Evolutionary conservation across 1,140 invertebrate genomes (phyloP).

Genomic region (Helicoverpa zea): DNA sequence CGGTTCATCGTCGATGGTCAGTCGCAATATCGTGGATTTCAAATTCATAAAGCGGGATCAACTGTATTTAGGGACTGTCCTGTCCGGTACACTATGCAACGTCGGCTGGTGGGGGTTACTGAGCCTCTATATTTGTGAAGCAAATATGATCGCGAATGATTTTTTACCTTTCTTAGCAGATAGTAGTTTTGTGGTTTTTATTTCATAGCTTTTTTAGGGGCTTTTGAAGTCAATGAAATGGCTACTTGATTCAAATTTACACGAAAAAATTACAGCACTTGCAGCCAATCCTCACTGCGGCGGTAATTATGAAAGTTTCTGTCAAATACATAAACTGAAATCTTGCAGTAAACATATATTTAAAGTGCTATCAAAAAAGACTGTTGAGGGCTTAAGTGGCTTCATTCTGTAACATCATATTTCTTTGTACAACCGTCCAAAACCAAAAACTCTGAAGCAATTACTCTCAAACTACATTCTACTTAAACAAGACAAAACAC

Average conservation of each 20-base stretch:
- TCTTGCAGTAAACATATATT: no score
- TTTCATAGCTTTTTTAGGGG: no score
- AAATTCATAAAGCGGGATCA: conserved; percentile 34
- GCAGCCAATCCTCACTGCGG: no score
- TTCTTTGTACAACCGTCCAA: not conserved
- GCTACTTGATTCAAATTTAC: no score
- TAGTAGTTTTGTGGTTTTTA: not conserved
- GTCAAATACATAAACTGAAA: no score
- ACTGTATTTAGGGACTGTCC: conserved; percentile 14
- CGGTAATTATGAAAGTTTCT: no score
- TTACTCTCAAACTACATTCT: not conserved
- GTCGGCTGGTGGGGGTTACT: conserved; percentile 5
- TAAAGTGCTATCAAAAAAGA: no score
- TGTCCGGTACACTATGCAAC: not conserved
- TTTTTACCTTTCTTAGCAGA: conserved; percentile 2
- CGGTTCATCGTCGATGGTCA: conserved; percentile 8
- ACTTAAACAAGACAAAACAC: conserved; percentile 6
- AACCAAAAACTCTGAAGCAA: not conserved
- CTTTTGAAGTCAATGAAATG: no score
- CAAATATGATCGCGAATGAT: not conserved
- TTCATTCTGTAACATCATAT: no score
- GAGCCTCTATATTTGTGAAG: not conserved
- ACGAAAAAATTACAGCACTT: no score
- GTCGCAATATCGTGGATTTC: conserved; percentile 34
- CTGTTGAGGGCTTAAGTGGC: no score